phyloP scores from a whole-genome alignment of 2,797 vertebrate genomes.

The Orientallactaga sibirica region DNA sequence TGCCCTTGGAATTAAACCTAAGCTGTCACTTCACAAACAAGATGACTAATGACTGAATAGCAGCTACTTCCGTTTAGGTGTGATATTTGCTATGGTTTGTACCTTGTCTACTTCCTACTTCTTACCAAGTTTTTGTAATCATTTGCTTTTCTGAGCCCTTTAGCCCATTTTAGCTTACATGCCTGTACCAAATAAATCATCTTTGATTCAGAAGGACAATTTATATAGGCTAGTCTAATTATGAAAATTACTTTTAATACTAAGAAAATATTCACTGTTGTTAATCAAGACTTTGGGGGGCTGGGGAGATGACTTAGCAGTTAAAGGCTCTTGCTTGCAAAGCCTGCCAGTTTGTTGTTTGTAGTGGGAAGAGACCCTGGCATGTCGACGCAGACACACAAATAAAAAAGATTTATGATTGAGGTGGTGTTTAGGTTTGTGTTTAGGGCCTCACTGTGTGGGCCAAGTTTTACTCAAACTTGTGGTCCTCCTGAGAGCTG shows the following conservation, averaged over 20 bases:
- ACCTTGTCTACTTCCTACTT: background rate
- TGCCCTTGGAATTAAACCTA: background rate
- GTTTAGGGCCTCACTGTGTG: too few species aligned
- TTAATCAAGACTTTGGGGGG: too few species aligned
- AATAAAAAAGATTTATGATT: too few species aligned
- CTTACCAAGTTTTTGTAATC: background rate
- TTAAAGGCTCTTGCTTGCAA: too few species aligned
- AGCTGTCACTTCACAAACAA: background rate
- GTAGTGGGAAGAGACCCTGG: too few species aligned
- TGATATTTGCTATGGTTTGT: background rate
- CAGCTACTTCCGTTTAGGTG: background rate
- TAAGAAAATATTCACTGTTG: too few species aligned
- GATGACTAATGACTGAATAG: background rate
- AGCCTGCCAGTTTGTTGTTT: too few species aligned
- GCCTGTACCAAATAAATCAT: background rate
- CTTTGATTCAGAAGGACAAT: conserved; percentile 15
- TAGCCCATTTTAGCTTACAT: background rate
- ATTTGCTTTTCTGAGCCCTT: background rate
- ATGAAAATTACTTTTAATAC: background rate
- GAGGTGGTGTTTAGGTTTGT: too few species aligned
- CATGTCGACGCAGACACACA: too few species aligned
- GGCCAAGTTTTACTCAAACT: too few species aligned
- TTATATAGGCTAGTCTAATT: conserved; percentile 25
- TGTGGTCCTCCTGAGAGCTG: too few species aligned
- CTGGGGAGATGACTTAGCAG: too few species aligned